Evolutionary conservation across 2,797 vertebrate species (phyloP).

Genomic region (Dallia pectoralis): DNA sequence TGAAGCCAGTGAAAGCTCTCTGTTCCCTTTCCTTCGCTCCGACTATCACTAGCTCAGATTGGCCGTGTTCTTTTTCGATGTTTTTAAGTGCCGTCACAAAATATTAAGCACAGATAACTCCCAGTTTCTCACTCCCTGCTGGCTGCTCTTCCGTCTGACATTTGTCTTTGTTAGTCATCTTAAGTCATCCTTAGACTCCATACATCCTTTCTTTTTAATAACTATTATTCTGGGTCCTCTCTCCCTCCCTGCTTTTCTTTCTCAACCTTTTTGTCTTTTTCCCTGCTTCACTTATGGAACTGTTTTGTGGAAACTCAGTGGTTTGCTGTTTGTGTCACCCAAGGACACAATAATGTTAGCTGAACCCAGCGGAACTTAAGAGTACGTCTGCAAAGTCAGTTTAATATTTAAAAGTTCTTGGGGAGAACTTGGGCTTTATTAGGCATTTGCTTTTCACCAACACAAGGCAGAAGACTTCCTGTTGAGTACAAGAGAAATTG

Average conservation of each 20-base stretch:
- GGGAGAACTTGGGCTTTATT: constrained; percentile 11
- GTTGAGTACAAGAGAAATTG: not conserved
- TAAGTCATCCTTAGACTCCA: not conserved
- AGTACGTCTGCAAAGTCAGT: constrained; percentile 27
- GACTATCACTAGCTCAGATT: constrained; percentile 7
- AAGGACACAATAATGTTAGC: constrained; percentile 24
- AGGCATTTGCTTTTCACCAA: not conserved
- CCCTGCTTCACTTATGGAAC: constrained; percentile 28
- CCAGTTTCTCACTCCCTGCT: not conserved
- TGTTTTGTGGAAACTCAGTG: not conserved
- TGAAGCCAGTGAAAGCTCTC: constrained; percentile 61
- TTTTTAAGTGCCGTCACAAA: constrained; percentile 31
- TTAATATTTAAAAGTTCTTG: constrained; percentile 54
- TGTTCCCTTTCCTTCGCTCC: constrained; percentile 40
- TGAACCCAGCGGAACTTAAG: too few relatives aligned
- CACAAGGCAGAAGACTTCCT: not conserved
- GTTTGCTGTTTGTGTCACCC: not conserved
- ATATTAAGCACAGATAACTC: constrained; percentile 17
- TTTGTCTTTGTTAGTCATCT: constrained; percentile 2
- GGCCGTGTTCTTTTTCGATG: constrained; percentile 7
- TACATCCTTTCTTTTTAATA: not conserved
- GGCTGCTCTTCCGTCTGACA: not conserved
- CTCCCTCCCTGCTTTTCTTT: constrained; percentile 5
- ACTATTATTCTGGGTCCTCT: not conserved
- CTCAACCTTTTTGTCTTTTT: constrained; percentile 16